Evolutionary conservation across 2,888 invertebrate genomes (phyloP).

Genomic region (Adelphocoris suturalis): DNA sequence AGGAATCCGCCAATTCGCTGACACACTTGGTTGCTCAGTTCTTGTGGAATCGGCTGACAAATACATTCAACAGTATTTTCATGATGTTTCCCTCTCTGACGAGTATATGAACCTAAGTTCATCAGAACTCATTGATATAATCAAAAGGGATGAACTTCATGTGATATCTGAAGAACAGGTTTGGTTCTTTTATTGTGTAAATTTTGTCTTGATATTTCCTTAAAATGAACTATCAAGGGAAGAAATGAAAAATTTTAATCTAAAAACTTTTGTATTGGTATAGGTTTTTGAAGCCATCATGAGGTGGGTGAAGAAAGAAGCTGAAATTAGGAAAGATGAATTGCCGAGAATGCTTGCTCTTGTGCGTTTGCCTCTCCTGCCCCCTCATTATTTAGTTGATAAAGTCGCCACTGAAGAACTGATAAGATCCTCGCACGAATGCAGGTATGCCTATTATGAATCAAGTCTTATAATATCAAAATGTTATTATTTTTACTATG

Average conservation of each 20-base stretch:
- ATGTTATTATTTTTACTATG: too few relatives aligned
- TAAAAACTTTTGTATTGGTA: neutral
- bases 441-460: slow-evolving; percentile 79
- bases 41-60: slow-evolving; percentile 88
- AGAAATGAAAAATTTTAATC: too few relatives aligned
- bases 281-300: slow-evolving; percentile 90
- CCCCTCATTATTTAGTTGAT: slow-evolving; percentile 90
- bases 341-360: slow-evolving; percentile 86
- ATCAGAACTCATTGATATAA: slow-evolving; percentile 84
- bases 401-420: slow-evolving; percentile 88
- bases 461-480: too few relatives aligned
- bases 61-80: slow-evolving; percentile 89
- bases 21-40: slow-evolving; percentile 85
- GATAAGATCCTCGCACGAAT: slow-evolving; percentile 87
- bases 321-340: slow-evolving; percentile 81
- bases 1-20: slow-evolving; percentile 89
- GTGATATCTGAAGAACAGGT: slow-evolving; percentile 87
- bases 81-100: slow-evolving; percentile 86
- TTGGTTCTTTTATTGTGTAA: neutral
- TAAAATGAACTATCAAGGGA: neutral
- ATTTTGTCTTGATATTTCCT: too few relatives aligned
- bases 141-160: slow-evolving; percentile 88
- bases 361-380: slow-evolving; percentile 89
- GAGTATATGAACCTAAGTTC: slow-evolving; percentile 85
- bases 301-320: slow-evolving; percentile 87